These are phyloP conservation scores for Turnix velox DNA, from an alignment of 2,113 vertebrate genomes.

Conservation along the genomic window DNA sequence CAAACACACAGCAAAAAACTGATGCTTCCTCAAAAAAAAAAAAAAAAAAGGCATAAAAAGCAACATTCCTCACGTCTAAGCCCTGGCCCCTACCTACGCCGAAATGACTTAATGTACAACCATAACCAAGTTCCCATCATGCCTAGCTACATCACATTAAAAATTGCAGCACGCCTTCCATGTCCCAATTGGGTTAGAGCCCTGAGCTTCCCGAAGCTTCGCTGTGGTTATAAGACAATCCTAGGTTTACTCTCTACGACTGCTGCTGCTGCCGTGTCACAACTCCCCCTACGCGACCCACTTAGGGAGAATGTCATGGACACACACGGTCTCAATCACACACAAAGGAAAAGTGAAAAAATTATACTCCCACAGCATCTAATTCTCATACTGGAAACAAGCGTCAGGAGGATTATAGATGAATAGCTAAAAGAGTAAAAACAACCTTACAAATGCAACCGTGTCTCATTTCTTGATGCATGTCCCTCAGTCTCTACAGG, in stretches of 20 bases:
- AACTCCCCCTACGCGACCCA: slow-evolving; percentile 20
- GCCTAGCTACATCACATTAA: not conserved
- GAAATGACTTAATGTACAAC: not conserved
- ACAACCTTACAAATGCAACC: not conserved
- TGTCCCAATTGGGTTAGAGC: not conserved
- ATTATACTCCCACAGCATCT: not conserved
- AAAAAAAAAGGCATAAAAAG: not conserved
- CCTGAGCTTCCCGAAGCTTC: not conserved
- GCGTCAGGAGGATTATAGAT: accelerated
- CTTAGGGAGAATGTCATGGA: accelerated
- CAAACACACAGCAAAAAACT: not conserved
- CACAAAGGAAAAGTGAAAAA: not conserved
- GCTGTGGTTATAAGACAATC: not conserved
- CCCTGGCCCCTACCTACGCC: not conserved
- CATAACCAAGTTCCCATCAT: not conserved
- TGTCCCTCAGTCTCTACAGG: not conserved
- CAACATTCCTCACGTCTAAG: not conserved
- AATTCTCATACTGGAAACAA: not conserved
- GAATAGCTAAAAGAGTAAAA: not conserved
- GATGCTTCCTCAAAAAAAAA: not conserved
- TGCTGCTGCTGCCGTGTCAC: not conserved
- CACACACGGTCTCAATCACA: not conserved
- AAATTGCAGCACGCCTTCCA: not conserved
- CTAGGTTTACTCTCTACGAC: not conserved
- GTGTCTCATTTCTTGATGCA: not conserved